Conservation (phyloP, 2,888 invertebrate species). For the Eristalis arbustorum region DNA sequence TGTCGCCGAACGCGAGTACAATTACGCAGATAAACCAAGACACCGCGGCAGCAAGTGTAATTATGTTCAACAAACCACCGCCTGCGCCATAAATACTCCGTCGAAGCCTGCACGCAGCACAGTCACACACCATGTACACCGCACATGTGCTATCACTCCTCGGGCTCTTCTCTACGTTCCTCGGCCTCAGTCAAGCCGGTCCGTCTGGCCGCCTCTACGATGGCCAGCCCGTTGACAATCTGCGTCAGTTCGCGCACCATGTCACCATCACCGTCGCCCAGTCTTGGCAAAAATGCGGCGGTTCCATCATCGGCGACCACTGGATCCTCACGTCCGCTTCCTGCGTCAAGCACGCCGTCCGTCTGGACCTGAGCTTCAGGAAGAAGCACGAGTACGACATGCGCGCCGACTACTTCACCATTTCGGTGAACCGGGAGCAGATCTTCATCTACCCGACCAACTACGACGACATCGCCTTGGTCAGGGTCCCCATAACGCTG, state of each 20-base stretch:
- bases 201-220: constrained; percentile 8
- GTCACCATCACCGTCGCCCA: constrained; percentile 10
- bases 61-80: not conserved
- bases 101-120: not conserved
- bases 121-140: not conserved
- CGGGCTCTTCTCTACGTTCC: not conserved
- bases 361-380: constrained; percentile 21
- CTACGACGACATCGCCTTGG: constrained; percentile 54
- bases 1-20: not conserved
- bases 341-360: constrained; percentile 27
- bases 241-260: constrained; percentile 60
- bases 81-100: not conserved
- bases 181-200: not conserved
- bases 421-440: constrained; percentile 27
- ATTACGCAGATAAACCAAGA: not conserved
- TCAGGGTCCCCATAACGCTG: constrained; percentile 47
- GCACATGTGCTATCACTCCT: not conserved
- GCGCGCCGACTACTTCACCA: not conserved
- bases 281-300: constrained; percentile 25
- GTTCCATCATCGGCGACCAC: constrained; percentile 56
- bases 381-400: not conserved
- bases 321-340: constrained; percentile 57
- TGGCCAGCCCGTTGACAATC: constrained; percentile 45
- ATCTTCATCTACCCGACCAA: constrained; percentile 47
- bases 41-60: not conserved